Evolutionary conservation across 2,113 vertebrate genomes (phyloP), one percentile per base, ranked within the genome.

Genomic region (Lagopus muta): DNA sequence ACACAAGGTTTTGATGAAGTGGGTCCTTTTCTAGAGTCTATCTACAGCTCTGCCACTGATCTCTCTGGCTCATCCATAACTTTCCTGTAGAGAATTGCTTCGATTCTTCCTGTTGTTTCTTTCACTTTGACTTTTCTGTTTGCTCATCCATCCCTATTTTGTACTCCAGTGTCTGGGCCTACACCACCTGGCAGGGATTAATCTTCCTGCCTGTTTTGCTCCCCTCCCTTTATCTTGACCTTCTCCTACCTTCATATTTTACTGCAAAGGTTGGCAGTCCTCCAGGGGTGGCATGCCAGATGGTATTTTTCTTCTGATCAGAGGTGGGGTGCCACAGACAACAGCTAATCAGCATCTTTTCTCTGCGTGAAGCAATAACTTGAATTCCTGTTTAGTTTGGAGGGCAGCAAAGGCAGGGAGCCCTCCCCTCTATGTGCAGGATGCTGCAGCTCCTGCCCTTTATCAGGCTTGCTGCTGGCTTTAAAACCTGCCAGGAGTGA

Each of bases 181-280:
- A 69, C 54, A 75, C 61, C 79, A 88, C 88, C 83, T 92, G 92
- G 80, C 72, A 89, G 69, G 85, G 72, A 92, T 93, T 86, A 90
- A 92, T 93, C 88, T 92, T 86, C 64, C 70, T 32, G 45, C 43
- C 69, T 69, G 27, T 25, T 82, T 48, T 75, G 79, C 72, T 86
- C 70, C 76, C 38, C 19, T 96, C 91, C 65, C 73, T 94, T 93
- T 80, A 42, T 85, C 85, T 92, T 94, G 89, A 95, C 95, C 94
- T 97, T 94, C 91, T 91, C 80, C 28, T 94, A 80, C 83, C 14
- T 92, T 86, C 10, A 3, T 81, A 30, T 94, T 95, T 96, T 84
- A 84, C 92, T 96, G 95, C 92, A 94, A 95, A 96, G 96, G 83
- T 86, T 96, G 96, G 96, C 96, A 96, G 86, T 61, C 57, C 88